These are phyloP conservation scores for Scomber colias DNA, from an alignment of 2,113 vertebrate species.

Conservation along the genomic window DNA sequence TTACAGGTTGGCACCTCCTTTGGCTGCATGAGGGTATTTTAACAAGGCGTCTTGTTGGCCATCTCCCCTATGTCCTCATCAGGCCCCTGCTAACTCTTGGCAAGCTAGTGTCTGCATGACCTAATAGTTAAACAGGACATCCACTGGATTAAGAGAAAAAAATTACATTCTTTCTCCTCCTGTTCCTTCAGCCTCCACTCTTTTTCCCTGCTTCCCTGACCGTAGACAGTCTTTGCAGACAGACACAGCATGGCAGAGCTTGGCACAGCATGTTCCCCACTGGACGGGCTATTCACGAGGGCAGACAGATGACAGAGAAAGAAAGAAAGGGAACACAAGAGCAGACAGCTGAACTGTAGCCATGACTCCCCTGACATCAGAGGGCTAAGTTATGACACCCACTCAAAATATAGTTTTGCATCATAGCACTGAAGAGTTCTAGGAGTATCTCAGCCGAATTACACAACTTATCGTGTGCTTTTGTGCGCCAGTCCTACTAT, in stretches of 20 bases:
- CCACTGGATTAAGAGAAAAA: not conserved
- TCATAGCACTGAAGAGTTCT: not conserved
- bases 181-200: not conserved
- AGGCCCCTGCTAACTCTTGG: conserved; percentile 14
- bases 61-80: conserved; percentile 31
- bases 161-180: conserved; percentile 1
- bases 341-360: conserved; percentile 71
- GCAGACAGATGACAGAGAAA: conserved; percentile 44
- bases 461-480: conserved; percentile 7
- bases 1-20: conserved; percentile 68
- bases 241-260: conserved; percentile 44
- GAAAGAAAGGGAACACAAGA: conserved; percentile 53
- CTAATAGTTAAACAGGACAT: conserved; percentile 21
- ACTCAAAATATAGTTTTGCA: conserved; percentile 37
- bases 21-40: conserved; percentile 65
- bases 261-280: conserved; percentile 62
- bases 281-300: conserved; percentile 55
- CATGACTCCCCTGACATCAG: conserved; percentile 68
- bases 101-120: conserved; percentile 21
- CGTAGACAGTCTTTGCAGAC: conserved; percentile 25
- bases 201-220: not conserved
- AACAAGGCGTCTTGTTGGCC: conserved; percentile 60
- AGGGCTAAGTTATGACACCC: conserved; percentile 27
- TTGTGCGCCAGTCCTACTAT: not conserved
- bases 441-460: not conserved